These are phyloP conservation scores for Muscina levida DNA, from an alignment of 2,888 invertebrate species.

Conservation along the genomic window DNA sequence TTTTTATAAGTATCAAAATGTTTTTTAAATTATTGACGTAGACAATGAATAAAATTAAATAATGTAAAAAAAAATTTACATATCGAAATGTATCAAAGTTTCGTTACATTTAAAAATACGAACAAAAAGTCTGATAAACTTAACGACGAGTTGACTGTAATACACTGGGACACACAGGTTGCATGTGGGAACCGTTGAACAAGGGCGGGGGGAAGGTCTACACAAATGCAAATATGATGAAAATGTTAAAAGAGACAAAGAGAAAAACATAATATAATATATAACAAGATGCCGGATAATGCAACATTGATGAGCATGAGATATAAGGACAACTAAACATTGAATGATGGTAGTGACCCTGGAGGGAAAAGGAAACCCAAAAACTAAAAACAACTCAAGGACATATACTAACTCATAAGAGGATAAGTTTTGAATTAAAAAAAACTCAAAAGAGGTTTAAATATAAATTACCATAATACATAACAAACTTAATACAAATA, in stretches of 20 bases:
- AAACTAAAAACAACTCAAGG: conserved; percentile 7
- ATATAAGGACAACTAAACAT: not conserved
- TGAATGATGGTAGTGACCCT: not conserved
- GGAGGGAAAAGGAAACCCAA: conserved; percentile 2
- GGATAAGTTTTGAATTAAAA: not conserved
- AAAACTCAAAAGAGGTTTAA: not conserved
- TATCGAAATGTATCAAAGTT: too few species aligned
- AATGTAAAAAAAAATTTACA: too few species aligned
- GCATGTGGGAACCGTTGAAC: not conserved
- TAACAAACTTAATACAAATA: not conserved
- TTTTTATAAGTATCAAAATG: too few species aligned
- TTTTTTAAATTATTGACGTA: too few species aligned
- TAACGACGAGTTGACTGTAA: too few species aligned
- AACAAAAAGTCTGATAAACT: too few species aligned
- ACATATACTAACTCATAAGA: too few species aligned
- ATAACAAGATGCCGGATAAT: conserved; percentile 36
- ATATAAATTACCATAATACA: not conserved
- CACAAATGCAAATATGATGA: conserved; percentile 6
- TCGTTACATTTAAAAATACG: too few species aligned
- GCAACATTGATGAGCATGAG: conserved; percentile 34
- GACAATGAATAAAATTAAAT: too few species aligned
- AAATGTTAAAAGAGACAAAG: not conserved
- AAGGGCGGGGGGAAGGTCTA: conserved; percentile 4
- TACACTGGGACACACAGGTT: too few species aligned
- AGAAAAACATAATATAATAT: conserved; percentile 12